These are phyloP conservation scores for Muscicapa striata DNA, from an alignment of 2,797 vertebrate species.

Conservation along the genomic window DNA sequence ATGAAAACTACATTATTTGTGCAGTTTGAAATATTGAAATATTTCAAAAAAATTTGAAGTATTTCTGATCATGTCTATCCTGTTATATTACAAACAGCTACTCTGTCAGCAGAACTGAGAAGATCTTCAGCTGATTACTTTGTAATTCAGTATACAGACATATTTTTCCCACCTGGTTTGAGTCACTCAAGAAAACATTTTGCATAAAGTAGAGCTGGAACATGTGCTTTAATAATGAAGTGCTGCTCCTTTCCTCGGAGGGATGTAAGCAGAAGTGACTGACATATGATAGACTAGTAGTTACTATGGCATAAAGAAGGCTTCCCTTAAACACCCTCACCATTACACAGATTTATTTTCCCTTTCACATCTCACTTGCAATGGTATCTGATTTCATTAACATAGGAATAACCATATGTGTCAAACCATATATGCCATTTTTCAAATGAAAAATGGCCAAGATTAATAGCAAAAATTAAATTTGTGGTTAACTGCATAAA, in stretches of 20 bases:
- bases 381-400: neutral
- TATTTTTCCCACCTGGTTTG: neutral
- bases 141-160: neutral
- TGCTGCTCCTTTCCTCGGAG: neutral
- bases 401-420: neutral
- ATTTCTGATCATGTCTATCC: neutral
- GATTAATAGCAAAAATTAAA: constrained; percentile 4
- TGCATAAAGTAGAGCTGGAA: neutral
- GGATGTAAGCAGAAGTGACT: neutral
- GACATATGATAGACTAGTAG: neutral
- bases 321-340: neutral
- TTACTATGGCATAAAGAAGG: neutral
- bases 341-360: neutral
- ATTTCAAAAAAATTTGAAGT: neutral
- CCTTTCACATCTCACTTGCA: neutral
- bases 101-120: neutral
- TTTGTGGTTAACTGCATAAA: constrained; percentile 13
- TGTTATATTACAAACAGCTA: neutral
- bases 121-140: neutral
- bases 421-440: constrained; percentile 12
- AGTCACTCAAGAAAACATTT: neutral
- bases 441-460: constrained; percentile 27
- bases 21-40: neutral
- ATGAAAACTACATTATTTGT: neutral
- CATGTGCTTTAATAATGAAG: neutral